phyloP scores from a whole-genome alignment of 2,797 vertebrate genomes.

The Pantherophis vulpinus region DNA sequence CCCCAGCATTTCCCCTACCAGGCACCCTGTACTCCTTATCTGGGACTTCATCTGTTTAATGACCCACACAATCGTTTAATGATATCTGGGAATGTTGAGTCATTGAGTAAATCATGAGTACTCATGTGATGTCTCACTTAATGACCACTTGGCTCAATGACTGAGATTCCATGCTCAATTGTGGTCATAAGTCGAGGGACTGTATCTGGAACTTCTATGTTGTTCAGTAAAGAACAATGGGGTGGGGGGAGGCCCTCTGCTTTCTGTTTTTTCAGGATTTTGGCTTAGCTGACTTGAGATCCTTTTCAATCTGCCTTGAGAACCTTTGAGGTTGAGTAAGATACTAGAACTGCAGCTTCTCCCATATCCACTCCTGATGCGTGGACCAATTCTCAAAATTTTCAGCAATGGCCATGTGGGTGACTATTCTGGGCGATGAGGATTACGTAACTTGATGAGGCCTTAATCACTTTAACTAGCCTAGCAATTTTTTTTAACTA shows the following conservation, averaged over 20 bases:
- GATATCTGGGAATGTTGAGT: neutral
- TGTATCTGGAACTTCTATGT: neutral
- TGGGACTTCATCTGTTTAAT: neutral
- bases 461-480: neutral
- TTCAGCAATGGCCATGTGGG: neutral
- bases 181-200: neutral
- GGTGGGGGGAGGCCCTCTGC: too few relatives aligned
- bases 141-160: neutral
- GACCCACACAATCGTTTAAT: neutral
- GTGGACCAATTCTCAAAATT: neutral
- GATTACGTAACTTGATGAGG: neutral
- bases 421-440: neutral
- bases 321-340: neutral
- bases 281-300: neutral
- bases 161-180: neutral
- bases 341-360: neutral
- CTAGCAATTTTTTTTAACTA: neutral
- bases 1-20: neutral
- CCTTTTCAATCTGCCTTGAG: neutral
- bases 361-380: neutral
- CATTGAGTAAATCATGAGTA: neutral
- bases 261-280: neutral
- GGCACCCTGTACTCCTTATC: neutral
- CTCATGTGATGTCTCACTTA: neutral
- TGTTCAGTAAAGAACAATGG: neutral